Evolutionary conservation across 2,797 vertebrate genomes (phyloP), one percentile per base, ranked within the genome.

Genomic region (Lepus townsendii): DNA sequence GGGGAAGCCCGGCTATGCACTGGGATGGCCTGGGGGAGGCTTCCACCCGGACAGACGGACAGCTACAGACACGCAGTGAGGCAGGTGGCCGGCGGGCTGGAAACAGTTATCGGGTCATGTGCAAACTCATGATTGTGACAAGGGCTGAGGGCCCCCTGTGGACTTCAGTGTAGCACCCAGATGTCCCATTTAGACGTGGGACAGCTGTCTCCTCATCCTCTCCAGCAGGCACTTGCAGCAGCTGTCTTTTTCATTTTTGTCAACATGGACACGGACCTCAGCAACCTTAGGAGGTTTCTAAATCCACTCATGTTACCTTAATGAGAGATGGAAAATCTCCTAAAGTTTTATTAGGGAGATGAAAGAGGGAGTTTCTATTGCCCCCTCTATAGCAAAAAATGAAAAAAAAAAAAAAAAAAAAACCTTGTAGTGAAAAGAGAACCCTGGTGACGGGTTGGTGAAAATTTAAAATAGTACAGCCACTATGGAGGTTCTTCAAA

Each of bases 51-150:
- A 54, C 63, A 62, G 22, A 32, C 47, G n/a, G 30, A 50, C 57
- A 80, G 47, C 73, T 1, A 35, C 7, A 84, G 62, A 26, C 35
- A 42, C n/a, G 16, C 17, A 14, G 30, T 71, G 32, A 60, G 42
- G 62, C 62, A 35, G 1, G 24, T 47, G 13, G 16, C 20, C 20
- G 10, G 7, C 20, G 57, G 16, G 20, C n/a, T 2, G 66, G 66
- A n/a, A 22, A 3, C 0, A 32, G 35, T 68, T 57, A 0, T 13
- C 27, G 30, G 26, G 8, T 71, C 69, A 0, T 2, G 3, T 10
- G 16, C 32, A 19, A 8, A 35, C 26, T 5, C 20, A 9, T 3
- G 2, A 7, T 10, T 4, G 4, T 1, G 22, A 50, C 57, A 17
- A 30, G 62, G 27, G 27, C 65, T 22, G 27, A 32, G 0, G 6